Evolutionary conservation across 2,888 invertebrate species (phyloP).

Genomic region (Hartigia nigra): DNA sequence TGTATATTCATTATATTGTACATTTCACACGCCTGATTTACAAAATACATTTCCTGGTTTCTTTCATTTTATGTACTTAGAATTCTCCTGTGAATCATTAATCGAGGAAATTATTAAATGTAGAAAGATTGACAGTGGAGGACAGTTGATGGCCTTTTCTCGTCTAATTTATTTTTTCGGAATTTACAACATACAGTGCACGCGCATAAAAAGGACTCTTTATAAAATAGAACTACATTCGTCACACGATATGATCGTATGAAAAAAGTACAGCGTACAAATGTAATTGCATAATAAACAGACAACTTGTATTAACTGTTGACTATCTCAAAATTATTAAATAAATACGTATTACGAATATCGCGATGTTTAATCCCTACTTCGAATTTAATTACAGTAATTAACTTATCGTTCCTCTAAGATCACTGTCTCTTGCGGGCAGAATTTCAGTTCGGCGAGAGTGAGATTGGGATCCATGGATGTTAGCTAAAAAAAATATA

Average conservation of each 20-base stretch:
- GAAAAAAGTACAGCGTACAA: constrained; percentile 52
- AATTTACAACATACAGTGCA: constrained; percentile 51
- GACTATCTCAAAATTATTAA: constrained; percentile 57
- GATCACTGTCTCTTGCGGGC: constrained; percentile 94
- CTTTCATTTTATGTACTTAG: neutral
- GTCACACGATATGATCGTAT: constrained; percentile 45
- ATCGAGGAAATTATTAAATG: neutral
- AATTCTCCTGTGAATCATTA: neutral
- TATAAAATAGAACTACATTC: constrained; percentile 56
- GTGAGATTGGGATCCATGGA: constrained; percentile 80
- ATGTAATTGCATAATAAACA: constrained; percentile 49
- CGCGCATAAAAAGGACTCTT: constrained; percentile 46
- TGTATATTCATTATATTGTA: neutral
- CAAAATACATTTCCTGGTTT: neutral
- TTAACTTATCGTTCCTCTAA: constrained; percentile 88
- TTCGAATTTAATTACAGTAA: constrained; percentile 43
- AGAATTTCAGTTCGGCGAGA: constrained; percentile 85
- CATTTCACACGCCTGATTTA: neutral
- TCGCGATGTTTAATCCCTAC: constrained; percentile 54
- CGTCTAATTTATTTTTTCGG: constrained; percentile 47
- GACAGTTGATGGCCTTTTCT: constrained; percentile 14
- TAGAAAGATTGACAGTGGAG: neutral
- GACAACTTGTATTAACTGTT: constrained; percentile 42
- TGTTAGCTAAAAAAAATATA: constrained; percentile 74
- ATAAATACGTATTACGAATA: constrained; percentile 63